A percentile compares a stretch with the other conserved stretches of the same genome.
Conservation (phyloP, 1,140 invertebrate genomes). For the Halictus rubicundus region DNA sequence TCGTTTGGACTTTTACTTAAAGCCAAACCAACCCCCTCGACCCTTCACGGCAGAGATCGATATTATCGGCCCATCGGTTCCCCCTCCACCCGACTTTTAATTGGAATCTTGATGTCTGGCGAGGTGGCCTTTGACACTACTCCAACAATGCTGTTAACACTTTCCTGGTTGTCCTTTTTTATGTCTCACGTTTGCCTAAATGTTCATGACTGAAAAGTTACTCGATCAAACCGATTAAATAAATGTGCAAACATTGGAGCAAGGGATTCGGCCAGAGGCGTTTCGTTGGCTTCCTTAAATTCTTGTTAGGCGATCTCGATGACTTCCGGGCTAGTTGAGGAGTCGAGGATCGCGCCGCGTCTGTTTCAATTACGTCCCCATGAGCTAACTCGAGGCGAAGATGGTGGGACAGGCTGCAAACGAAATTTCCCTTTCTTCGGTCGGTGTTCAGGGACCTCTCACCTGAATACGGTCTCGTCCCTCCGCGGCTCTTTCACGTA, state of each 20-base stretch:
- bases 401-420: constrained; percentile 32
- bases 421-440: constrained; percentile 43
- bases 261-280: too few relatives aligned
- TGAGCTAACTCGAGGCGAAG: constrained; percentile 55
- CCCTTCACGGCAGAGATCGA: constrained; percentile 18
- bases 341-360: constrained; percentile 49
- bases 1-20: constrained; percentile 54
- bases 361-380: constrained; percentile 64
- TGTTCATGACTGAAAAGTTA: too few relatives aligned
- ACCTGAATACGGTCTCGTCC: constrained; percentile 51
- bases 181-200: too few relatives aligned
- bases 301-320: constrained; percentile 27
- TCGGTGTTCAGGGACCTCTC: constrained; percentile 30
- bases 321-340: constrained; percentile 44
- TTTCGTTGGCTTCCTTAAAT: background rate
- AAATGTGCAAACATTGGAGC: too few relatives aligned
- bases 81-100: background rate
- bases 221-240: too few relatives aligned
- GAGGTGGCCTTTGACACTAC: constrained; percentile 10
- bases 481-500: constrained; percentile 43
- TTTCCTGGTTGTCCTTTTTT: background rate
- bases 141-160: background rate
- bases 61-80: constrained; percentile 31
- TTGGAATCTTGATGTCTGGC: constrained; percentile 5
- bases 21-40: constrained; percentile 39